Conservation (phyloP, 2,113 vertebrate species). For the Chloropsis cyanopogon region DNA sequence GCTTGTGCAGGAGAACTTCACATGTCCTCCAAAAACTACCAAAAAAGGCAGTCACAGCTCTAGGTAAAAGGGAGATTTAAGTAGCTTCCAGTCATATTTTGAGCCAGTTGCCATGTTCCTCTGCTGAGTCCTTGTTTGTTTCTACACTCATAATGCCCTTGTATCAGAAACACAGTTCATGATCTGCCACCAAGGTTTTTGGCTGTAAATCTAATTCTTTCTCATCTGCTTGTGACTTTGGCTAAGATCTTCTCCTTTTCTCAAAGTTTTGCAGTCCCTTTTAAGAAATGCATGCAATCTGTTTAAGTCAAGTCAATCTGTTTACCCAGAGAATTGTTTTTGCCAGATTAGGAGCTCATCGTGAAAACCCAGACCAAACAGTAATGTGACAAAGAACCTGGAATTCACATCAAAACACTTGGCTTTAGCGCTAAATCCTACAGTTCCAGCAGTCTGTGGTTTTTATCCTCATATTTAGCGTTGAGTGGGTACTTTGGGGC, state of each 20-base stretch:
- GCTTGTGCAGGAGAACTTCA: background rate
- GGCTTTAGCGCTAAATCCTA: background rate
- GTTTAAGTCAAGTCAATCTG: background rate
- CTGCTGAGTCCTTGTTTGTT: background rate
- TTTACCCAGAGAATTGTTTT: background rate
- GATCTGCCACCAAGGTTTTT: background rate
- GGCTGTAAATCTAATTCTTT: background rate
- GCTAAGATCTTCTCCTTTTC: background rate
- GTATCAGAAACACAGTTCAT: background rate
- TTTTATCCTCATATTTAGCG: background rate
- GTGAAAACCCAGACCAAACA: background rate
- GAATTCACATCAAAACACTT: background rate
- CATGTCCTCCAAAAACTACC: background rate
- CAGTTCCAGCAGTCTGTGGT: background rate
- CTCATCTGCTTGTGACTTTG: background rate
- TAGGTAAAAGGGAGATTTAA: background rate
- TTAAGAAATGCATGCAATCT: background rate
- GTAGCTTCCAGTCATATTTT: background rate
- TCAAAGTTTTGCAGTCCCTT: background rate
- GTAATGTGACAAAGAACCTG: background rate
- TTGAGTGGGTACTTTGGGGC: rapidly evolving
- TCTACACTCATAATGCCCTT: background rate
- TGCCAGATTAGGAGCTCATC: background rate
- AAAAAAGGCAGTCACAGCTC: background rate
- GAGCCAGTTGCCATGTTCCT: background rate